These are phyloP conservation scores for Timandra comae DNA, from an alignment of 2,888 invertebrate genomes.

Conservation along the genomic window DNA sequence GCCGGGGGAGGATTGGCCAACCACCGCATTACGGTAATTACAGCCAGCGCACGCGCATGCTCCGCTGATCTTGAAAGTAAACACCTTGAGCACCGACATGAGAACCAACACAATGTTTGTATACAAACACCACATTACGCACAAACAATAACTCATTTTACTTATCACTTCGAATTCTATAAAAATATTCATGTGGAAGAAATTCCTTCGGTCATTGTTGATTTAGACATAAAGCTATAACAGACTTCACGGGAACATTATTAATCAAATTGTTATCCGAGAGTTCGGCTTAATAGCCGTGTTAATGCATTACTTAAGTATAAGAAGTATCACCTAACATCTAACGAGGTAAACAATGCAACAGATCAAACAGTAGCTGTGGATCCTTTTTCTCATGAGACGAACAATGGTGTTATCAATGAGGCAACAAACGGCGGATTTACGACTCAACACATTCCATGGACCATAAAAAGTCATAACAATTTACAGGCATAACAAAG, in stretches of 20 bases:
- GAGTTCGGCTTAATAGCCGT: no score
- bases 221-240: no score
- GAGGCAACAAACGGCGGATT: slow-evolving; percentile 51
- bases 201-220: no score
- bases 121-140: slow-evolving; percentile 45
- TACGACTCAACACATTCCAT: slow-evolving; percentile 59
- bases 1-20: slow-evolving; percentile 48
- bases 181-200: no score
- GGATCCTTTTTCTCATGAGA: slow-evolving; percentile 37
- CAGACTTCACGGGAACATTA: no score
- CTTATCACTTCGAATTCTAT: no score
- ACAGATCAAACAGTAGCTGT: slow-evolving; percentile 36
- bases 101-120: slow-evolving; percentile 61
- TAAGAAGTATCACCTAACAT: slow-evolving; percentile 39
- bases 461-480: slow-evolving; percentile 65
- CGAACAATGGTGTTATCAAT: slow-evolving; percentile 54
- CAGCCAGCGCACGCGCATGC: slow-evolving; percentile 55
- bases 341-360: slow-evolving; percentile 43
- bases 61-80: slow-evolving; percentile 76
- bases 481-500: slow-evolving; percentile 69
- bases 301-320: slow-evolving; percentile 7
- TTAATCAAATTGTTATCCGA: no score
- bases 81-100: slow-evolving; percentile 62
- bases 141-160: no score
- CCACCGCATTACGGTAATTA: slow-evolving; percentile 67